Evolutionary conservation across 2,888 invertebrate species (phyloP).

Genomic region (Mythimna albipuncta): DNA sequence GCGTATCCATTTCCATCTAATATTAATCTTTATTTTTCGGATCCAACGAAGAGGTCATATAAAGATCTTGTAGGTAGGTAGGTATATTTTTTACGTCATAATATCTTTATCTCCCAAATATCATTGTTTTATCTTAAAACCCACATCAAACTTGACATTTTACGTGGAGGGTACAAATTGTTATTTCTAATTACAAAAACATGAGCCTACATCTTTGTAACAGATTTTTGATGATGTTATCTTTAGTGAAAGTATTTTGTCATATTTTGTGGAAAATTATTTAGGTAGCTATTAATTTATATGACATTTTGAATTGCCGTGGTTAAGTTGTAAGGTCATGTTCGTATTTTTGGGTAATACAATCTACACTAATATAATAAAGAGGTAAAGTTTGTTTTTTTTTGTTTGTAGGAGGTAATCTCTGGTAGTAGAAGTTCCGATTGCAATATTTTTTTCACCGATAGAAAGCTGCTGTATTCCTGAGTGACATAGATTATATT

Average conservation of each 20-base stretch:
- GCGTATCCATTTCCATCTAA: too few species aligned
- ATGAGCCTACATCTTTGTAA: constrained; percentile 27
- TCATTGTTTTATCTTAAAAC: constrained; percentile 46
- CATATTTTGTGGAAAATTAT: not conserved
- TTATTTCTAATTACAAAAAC: constrained; percentile 35
- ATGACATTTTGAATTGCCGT: too few species aligned
- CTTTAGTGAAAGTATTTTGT: not conserved
- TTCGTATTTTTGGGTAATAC: too few species aligned
- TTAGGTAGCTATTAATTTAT: too few species aligned
- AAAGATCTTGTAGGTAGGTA: not conserved
- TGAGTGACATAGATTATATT: too few species aligned
- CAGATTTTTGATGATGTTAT: constrained; percentile 24
- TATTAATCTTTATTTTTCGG: not conserved
- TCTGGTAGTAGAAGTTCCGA: too few species aligned
- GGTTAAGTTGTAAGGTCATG: too few species aligned
- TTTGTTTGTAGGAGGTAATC: too few species aligned
- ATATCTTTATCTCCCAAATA: constrained; percentile 25
- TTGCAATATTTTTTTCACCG: too few species aligned
- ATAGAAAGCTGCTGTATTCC: too few species aligned
- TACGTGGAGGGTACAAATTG: constrained; percentile 48
- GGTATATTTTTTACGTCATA: constrained; percentile 11
- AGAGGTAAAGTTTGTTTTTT: too few species aligned
- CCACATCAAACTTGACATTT: constrained; percentile 61
- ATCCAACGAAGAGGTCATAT: not conserved
- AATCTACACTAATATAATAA: too few species aligned